phyloP scores from a whole-genome alignment of 2,888 invertebrate genomes.

The Leptinotarsa tumamoca region DNA sequence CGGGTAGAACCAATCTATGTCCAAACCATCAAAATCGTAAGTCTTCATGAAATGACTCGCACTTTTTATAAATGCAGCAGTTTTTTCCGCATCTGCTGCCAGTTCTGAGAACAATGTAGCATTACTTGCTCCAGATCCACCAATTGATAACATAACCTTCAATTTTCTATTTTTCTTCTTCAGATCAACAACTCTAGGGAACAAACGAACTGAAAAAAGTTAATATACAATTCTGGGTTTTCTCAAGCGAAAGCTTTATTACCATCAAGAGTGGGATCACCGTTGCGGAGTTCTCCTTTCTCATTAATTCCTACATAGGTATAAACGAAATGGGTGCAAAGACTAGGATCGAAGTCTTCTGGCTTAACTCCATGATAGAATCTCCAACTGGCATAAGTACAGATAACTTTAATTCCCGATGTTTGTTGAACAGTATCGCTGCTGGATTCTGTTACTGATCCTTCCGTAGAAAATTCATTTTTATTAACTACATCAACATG shows the following conservation, averaged over 20 bases:
- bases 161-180: slow-evolving; percentile 51
- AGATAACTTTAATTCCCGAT: slow-evolving; percentile 45
- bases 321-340: slow-evolving; percentile 52
- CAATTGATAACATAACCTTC: slow-evolving; percentile 51
- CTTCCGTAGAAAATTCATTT: not conserved
- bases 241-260: no score
- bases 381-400: slow-evolving; percentile 53
- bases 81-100: slow-evolving; percentile 48
- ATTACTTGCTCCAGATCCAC: slow-evolving; percentile 49
- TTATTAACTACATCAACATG: not conserved
- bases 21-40: slow-evolving; percentile 54
- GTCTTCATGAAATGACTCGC: slow-evolving; percentile 45
- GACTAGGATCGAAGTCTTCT: slow-evolving; percentile 47
- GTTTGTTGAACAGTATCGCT: slow-evolving; percentile 3
- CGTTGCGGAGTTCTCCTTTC: slow-evolving; percentile 48
- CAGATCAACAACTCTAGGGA: slow-evolving; percentile 45
- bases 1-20: slow-evolving; percentile 55
- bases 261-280: slow-evolving; percentile 45
- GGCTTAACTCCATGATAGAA: slow-evolving; percentile 46
- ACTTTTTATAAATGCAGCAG: slow-evolving; percentile 48
- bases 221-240: not conserved
- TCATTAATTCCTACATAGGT: slow-evolving; percentile 49
- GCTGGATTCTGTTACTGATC: not conserved
- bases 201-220: slow-evolving; percentile 44
- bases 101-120: slow-evolving; percentile 45